Evolutionary conservation across 2,113 vertebrate species (phyloP).

Genomic region (Rhegmatorhina hoffmannsi): DNA sequence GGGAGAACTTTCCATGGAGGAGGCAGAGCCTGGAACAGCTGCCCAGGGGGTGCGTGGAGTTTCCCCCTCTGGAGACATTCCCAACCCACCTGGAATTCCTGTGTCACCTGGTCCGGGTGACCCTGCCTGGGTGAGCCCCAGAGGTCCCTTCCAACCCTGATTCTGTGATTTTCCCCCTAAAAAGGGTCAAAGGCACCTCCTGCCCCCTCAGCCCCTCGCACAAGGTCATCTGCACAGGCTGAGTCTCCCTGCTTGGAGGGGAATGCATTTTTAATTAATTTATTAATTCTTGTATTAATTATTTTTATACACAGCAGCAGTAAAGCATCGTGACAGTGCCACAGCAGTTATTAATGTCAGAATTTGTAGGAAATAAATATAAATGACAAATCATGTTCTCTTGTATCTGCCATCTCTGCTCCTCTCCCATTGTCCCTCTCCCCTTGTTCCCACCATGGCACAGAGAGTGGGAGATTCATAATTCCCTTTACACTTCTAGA

Average conservation of each 20-base stretch:
- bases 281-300: not conserved
- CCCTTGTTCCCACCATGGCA: not conserved
- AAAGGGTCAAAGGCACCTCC: not conserved
- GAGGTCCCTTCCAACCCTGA: not conserved
- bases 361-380: not conserved
- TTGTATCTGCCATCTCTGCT: not conserved
- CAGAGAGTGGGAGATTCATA: not conserved
- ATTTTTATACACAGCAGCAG: not conserved
- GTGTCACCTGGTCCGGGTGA: not conserved
- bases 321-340: not conserved
- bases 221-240: not conserved
- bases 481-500: not conserved
- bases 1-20: not conserved
- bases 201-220: not conserved
- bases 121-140: not conserved
- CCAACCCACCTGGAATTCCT: not conserved
- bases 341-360: not conserved
- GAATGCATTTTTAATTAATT: not conserved
- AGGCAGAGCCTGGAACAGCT: not conserved
- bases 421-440: not conserved
- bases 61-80: not conserved
- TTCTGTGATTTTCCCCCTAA: not conserved
- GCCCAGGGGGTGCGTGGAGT: not conserved
- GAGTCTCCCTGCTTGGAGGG: not conserved
- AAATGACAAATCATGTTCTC: not conserved